A percentile compares a stretch with the other conserved stretches of the same genome.
Conservation (phyloP, 2,888 invertebrate genomes). For the Pollenia amentaria region DNA sequence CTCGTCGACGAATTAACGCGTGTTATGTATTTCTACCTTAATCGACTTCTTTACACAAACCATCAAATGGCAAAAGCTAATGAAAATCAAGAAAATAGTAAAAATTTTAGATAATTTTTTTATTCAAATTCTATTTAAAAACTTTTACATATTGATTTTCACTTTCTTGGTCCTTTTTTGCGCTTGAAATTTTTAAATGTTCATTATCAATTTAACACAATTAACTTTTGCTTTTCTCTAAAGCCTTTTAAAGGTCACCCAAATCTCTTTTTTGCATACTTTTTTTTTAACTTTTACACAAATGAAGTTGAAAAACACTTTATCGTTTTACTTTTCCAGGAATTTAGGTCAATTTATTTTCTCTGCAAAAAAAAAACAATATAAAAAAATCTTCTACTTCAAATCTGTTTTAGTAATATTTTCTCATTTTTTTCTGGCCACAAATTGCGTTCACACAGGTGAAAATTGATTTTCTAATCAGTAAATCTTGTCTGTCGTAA, state of each 20-base stretch:
- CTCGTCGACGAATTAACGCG: no score
- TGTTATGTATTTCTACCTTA: no score
- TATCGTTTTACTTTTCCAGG: conserved; percentile 23
- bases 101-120: no score
- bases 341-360: conserved; percentile 28
- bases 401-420: conserved; percentile 9
- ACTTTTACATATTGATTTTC: no score
- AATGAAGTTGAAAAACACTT: background rate
- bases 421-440: background rate
- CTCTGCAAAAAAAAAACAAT: background rate
- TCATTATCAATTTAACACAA: background rate
- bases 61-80: no score
- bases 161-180: background rate
- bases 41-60: no score
- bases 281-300: background rate
- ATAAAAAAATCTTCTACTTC: background rate
- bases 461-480: conserved; percentile 50
- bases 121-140: no score
- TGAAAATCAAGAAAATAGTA: no score
- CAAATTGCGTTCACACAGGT: conserved; percentile 14
- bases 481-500: background rate
- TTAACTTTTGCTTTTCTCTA: background rate
- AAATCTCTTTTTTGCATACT: background rate
- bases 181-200: background rate
- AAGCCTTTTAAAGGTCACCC: conserved; percentile 2